Percentiles rank a stretch among this genome's conserved stretches.
Conservation (phyloP, 2,888 invertebrate genomes). For the Endotricha flammealis region DNA sequence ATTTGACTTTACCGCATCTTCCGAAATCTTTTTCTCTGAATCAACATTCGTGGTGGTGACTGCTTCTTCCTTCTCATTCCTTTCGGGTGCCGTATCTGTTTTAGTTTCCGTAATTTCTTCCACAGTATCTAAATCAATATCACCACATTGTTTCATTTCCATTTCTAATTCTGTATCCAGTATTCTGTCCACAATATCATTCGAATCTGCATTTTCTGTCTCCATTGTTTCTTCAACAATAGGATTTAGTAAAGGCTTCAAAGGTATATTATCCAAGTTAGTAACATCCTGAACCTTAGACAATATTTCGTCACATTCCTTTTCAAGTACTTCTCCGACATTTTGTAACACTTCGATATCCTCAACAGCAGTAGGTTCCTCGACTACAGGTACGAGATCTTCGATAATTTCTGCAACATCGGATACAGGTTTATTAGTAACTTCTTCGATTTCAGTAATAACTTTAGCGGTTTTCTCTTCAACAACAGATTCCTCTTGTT, state of each 20-base stretch:
- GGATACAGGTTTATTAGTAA: constrained; percentile 43
- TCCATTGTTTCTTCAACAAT: constrained; percentile 63
- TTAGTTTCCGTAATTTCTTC: constrained; percentile 32
- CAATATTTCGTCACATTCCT: constrained; percentile 70
- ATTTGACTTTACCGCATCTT: constrained; percentile 20
- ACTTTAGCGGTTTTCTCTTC: constrained; percentile 27
- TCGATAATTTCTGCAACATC: constrained; percentile 50
- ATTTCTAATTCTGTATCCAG: constrained; percentile 59
- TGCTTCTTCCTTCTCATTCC: constrained; percentile 17
- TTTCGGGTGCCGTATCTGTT: constrained; percentile 18
- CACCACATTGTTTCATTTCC: constrained; percentile 47
- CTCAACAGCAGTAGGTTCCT: constrained; percentile 46
- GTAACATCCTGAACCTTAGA: constrained; percentile 70
- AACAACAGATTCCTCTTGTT: constrained; percentile 34
- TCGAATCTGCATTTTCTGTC: constrained; percentile 54
- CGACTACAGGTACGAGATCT: constrained; percentile 53
- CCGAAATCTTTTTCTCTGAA: constrained; percentile 24
- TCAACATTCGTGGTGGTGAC: constrained; percentile 11
- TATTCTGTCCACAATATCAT: constrained; percentile 62
- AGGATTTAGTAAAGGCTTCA: constrained; percentile 55
- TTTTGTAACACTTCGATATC: constrained; percentile 62
- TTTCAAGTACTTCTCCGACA: constrained; percentile 62
- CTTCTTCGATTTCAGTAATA: constrained; percentile 55
- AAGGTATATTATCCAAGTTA: constrained; percentile 56
- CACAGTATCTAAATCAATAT: constrained; percentile 35